These are phyloP conservation scores for Nomada lathburiana DNA, from an alignment of 2,888 invertebrate species.

Conservation along the genomic window DNA sequence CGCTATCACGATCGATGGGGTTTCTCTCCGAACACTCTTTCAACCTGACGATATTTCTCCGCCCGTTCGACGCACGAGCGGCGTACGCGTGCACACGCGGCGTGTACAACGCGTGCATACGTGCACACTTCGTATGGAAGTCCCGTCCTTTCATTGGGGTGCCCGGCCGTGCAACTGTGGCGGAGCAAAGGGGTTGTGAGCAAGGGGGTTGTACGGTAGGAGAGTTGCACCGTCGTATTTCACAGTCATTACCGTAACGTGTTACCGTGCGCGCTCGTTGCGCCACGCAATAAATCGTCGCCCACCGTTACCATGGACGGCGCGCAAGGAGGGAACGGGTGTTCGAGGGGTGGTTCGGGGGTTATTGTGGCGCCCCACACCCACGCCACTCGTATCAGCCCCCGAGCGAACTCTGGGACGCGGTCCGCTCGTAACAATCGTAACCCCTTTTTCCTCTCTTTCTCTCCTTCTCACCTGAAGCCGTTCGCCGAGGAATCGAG, in stretches of 20 bases:
- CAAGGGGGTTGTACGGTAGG: conserved; percentile 50
- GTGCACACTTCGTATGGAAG: conserved; percentile 55
- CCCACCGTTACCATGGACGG: conserved; percentile 76
- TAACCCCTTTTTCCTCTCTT: conserved; percentile 59
- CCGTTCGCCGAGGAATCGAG: conserved; percentile 14
- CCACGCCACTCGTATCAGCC: conserved; percentile 54
- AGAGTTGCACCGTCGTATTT: conserved; percentile 79
- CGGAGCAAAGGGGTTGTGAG: conserved; percentile 41
- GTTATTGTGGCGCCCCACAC: conserved; percentile 75
- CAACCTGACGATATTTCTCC: conserved; percentile 54
- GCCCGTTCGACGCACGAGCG: conserved; percentile 40
- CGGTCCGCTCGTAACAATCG: conserved; percentile 58
- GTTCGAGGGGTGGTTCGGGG: conserved; percentile 57
- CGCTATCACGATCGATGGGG: conserved; percentile 50
- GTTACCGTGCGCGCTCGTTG: conserved; percentile 78
- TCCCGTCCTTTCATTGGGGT: conserved; percentile 63
- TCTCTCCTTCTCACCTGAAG: conserved; percentile 40
- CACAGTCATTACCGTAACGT: conserved; percentile 82
- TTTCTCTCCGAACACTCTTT: conserved; percentile 48
- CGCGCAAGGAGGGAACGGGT: conserved; percentile 53
- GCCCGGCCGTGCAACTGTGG: conserved; percentile 33
- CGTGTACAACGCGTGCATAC: conserved; percentile 22
- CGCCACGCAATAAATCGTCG: conserved; percentile 80
- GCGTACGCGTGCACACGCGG: conserved; percentile 11
- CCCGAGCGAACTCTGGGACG: conserved; percentile 43